Conservation (phyloP, 2,888 invertebrate species). For the Drosophila tripunctata region DNA sequence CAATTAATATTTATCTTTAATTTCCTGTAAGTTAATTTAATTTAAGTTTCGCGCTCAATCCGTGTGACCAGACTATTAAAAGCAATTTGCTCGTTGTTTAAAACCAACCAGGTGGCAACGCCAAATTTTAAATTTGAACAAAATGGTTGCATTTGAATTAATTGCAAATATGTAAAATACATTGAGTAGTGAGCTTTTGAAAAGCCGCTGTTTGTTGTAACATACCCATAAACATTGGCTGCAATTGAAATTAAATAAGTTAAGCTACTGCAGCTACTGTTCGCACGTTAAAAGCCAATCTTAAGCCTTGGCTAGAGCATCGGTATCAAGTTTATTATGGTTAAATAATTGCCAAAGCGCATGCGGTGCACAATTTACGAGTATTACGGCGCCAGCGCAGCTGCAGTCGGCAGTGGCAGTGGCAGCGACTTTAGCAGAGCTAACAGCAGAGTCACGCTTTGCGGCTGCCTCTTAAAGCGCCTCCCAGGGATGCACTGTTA, state of each 20-base stretch:
- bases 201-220: not conserved
- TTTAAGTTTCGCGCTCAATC: not conserved
- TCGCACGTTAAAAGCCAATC: conserved; percentile 22
- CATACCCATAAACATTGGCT: conserved; percentile 19
- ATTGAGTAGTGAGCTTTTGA: not conserved
- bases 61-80: conserved; percentile 24
- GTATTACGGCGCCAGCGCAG: conserved; percentile 35
- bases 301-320: conserved; percentile 43
- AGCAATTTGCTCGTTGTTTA: not conserved
- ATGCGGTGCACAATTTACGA: conserved; percentile 67
- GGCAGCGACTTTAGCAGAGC: not conserved
- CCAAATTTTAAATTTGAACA: not conserved
- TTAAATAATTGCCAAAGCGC: conserved; percentile 66
- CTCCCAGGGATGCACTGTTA: conserved; percentile 45
- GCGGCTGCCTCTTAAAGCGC: conserved; percentile 29
- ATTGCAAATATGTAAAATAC: not conserved
- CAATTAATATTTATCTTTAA: not conserved
- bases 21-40: not conserved
- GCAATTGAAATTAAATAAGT: conserved; percentile 41
- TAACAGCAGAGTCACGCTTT: conserved; percentile 42
- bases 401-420: not conserved
- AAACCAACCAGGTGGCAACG: conserved; percentile 14
- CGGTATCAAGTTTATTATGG: conserved; percentile 53
- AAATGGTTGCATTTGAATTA: not conserved
- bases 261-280: conserved; percentile 52